Conservation (phyloP, 1,140 invertebrate genomes). For the Drosophila pseudoananassae region DNA sequence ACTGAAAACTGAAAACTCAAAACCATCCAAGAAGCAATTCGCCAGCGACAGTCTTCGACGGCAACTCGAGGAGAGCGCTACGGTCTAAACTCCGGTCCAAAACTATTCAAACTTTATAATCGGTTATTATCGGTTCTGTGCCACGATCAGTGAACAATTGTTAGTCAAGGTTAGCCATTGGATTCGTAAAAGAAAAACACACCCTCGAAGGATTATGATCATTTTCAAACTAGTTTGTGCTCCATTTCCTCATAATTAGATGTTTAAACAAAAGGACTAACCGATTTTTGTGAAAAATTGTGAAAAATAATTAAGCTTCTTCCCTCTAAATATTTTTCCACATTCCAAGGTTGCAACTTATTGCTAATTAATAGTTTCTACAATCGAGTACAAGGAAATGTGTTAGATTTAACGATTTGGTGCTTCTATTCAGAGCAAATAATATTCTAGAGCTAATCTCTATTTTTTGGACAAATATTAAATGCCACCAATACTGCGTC, state of each 20-base stretch:
- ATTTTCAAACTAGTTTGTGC: constrained; percentile 1
- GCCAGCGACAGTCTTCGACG: constrained; percentile 76
- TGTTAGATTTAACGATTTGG: constrained; percentile 13
- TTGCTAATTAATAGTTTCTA: constrained; percentile 10
- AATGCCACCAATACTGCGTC: constrained; percentile 14
- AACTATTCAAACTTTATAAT: constrained; percentile 22
- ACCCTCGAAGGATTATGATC: constrained; percentile 9
- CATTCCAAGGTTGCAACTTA: background rate
- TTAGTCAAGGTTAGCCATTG: constrained; percentile 56
- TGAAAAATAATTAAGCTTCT: background rate
- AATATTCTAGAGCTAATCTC: constrained; percentile 12
- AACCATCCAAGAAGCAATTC: constrained; percentile 75
- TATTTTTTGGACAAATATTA: constrained; percentile 4
- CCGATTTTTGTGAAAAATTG: background rate
- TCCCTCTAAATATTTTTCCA: background rate
- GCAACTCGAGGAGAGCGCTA: constrained; percentile 71
- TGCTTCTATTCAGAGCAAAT: background rate
- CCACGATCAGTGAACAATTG: constrained; percentile 22
- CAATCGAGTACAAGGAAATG: constrained; percentile 1
- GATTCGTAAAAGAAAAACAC: constrained; percentile 10
- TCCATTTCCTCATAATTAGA: background rate
- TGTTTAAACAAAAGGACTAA: background rate
- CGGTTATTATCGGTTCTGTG: constrained; percentile 52
- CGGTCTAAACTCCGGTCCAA: constrained; percentile 37
- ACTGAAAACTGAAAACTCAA: constrained; percentile 49